Base-by-base conservation (phyloP, 2,888 invertebrate species). In the Nowickia ferox region DNA sequence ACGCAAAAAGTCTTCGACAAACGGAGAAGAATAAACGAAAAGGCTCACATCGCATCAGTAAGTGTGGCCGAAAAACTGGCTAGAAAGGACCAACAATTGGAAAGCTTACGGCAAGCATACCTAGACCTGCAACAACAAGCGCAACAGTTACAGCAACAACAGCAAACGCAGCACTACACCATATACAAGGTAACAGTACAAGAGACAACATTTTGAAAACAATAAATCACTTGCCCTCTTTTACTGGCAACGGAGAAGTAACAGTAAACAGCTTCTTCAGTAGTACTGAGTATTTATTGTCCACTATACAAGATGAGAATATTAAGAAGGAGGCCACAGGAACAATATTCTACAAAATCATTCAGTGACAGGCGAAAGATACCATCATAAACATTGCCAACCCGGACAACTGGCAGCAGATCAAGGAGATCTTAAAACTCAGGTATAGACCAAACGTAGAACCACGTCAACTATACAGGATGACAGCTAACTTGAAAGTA, bases 401-500 rank as follows among this genome's bases (percentile, higher is more conserved):
- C 19, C 53, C 53, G 19, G 53, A 69, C 9, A 38, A 69, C n/a
- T 69, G 53, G 19, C 38, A n/a, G n/a, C n/a, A n/a, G n/a, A n/a
- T n/a, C n/a, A n/a, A n/a, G n/a, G n/a, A n/a, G n/a, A n/a, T n/a
- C n/a, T n/a, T n/a, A n/a, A n/a, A n/a, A n/a, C n/a, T n/a, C n/a
- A n/a, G n/a, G n/a, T n/a, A n/a, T n/a, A n/a, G n/a, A n/a, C n/a
- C n/a, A n/a, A n/a, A n/a, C n/a, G n/a, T n/a, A n/a, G n/a, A n/a
- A n/a, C 65, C 71, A 17, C 76, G 81, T 22, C 80, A 84, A 61
- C 57, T 76, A 4, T 84, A 77, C 22, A 59, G 59, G 19, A 77
- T 8, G 59, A 77, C 72, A n/a, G 8, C 57, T 30, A 77, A 59
- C 55, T 19, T 77, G 5, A 77, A 65, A 46, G 68, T 69, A 9